phyloP scores from a whole-genome alignment of 2,113 vertebrate species.

The Cricetomys ansorgei region DNA sequence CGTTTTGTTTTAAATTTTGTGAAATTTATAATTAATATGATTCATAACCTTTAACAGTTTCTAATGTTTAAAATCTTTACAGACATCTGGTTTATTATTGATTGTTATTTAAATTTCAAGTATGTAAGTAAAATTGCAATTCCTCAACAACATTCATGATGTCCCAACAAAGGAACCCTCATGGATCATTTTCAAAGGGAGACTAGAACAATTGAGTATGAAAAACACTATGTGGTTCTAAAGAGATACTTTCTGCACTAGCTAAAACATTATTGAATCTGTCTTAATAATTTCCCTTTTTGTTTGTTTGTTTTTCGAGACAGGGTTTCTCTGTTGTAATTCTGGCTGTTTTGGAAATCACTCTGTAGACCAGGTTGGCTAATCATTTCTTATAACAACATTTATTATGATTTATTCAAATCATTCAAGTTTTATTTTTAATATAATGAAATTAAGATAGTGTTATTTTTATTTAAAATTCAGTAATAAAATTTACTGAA shows the following conservation, averaged over 20 bases:
- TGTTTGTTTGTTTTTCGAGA: no score
- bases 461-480: not conserved
- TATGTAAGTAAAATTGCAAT: not conserved
- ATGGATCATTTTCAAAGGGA: not conserved
- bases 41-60: not conserved
- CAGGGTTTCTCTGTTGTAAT: no score
- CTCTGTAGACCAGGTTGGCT: no score
- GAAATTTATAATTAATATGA: not conserved
- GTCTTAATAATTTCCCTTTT: no score
- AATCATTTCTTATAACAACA: not conserved
- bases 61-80: not conserved
- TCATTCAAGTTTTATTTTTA: not conserved
- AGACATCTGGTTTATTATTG: not conserved
- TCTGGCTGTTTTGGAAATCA: no score
- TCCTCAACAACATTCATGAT: not conserved
- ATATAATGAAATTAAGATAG: constrained; percentile 30
- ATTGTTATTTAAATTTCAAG: not conserved
- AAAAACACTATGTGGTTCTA: not conserved
- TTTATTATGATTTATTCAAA: not conserved
- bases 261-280: not conserved
- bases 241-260: not conserved
- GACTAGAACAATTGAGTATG: not conserved
- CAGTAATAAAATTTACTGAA: not conserved
- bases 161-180: not conserved
- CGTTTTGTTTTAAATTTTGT: constrained; percentile 11